Evolutionary conservation across 2,113 vertebrate genomes (phyloP), one percentile per base, ranked within the genome.

Genomic region (Patagioenas fasciata): DNA sequence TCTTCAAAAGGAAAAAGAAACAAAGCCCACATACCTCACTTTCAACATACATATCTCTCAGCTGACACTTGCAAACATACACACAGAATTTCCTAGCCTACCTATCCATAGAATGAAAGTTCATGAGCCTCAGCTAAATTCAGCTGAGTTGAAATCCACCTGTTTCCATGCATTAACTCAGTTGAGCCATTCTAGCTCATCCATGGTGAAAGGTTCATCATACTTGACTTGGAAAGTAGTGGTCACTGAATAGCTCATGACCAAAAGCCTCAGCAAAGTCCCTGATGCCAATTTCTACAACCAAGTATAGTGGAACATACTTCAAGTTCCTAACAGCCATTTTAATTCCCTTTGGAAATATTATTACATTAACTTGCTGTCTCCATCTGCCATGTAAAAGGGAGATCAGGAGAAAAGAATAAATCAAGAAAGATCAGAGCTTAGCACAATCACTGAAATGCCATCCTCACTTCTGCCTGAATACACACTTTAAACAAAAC

Each of bases 1-100:
- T 83, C 53, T 86, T 93, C 60, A 88, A 88, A 95, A 88, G 57
- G n/a, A 80, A 74, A 94, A 91, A 32, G 74, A 77, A 96, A 91
- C 61, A 84, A 80, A 83, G 64, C 42, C 66, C 16, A 56, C 66
- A 51, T 28, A 83, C 12, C 60, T 91, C 28, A 5, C 6, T 60
- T 96, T 71, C 67, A 71, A 40, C 8, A 21, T 17, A 74, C 56
- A 80, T 40, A 74, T 93, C 67, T 85, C 56, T 74, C 75, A 83
- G 56, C 64, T 74, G 75, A 84, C 90, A 78, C 51, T 21, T 53
- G 67, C 56, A 95, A 80, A 91, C 28, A 77, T 5, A 57, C 0
- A 93, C n/a, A 5, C 0, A 0, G 69, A 44, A 18, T 71, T 74
- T 83, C 74, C 31, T 42, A 89, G 69, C 12, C 38, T 31, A 61